phyloP scores from a whole-genome alignment of 2,113 vertebrate species.

The Malaclemys terrapin region DNA sequence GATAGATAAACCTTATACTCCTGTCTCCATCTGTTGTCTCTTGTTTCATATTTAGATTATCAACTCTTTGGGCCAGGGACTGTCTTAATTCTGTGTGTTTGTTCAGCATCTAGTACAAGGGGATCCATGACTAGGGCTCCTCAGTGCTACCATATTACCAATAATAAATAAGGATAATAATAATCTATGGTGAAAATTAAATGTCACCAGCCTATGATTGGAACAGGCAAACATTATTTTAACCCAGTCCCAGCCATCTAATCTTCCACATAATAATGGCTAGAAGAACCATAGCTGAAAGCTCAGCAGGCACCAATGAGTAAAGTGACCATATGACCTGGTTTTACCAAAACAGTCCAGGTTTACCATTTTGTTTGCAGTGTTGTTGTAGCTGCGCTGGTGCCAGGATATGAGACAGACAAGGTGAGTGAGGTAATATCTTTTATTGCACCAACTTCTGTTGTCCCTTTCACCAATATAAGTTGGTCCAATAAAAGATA shows the following conservation, averaged over 20 bases:
- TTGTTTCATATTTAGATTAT: neutral
- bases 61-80: neutral
- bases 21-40: neutral
- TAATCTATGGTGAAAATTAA: neutral
- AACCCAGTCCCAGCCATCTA: neutral
- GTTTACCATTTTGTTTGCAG: neutral
- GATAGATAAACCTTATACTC: neutral
- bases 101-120: neutral
- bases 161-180: neutral
- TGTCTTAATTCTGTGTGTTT: neutral
- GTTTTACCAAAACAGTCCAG: neutral
- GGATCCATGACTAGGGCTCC: neutral
- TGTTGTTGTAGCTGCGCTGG: neutral
- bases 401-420: neutral
- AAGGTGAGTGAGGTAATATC: neutral
- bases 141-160: neutral
- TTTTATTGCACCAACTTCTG: neutral
- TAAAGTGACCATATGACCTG: neutral
- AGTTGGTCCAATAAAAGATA: neutral
- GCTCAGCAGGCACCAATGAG: neutral
- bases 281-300: neutral
- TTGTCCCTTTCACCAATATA: neutral
- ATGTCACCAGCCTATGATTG: neutral
- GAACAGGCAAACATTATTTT: neutral
- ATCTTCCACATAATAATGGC: neutral